Percentiles rank a stretch among this genome's conserved stretches.
These are phyloP conservation scores for Grallaria varia DNA, from an alignment of 2,113 vertebrate genomes.

Conservation along the genomic window DNA sequence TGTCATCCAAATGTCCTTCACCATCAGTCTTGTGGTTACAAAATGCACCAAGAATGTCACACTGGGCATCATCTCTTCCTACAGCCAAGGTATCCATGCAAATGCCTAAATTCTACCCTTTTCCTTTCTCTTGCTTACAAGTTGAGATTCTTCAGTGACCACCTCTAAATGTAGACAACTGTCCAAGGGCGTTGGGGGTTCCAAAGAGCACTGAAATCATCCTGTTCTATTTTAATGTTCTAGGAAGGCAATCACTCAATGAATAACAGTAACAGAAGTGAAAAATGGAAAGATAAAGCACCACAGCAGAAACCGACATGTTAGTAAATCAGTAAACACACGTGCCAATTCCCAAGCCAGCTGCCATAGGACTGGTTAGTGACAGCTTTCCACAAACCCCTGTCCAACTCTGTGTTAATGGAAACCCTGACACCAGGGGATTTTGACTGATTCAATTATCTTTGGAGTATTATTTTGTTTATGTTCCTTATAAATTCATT, in stretches of 20 bases:
- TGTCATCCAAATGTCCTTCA: not conserved
- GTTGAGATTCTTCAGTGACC: not conserved
- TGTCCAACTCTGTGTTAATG: not conserved
- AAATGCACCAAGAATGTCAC: not conserved
- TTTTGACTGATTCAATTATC: not conserved
- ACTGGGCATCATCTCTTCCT: not conserved
- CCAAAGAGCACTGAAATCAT: not conserved
- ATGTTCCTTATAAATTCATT: not conserved
- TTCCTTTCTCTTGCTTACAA: not conserved
- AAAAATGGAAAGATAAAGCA: not conserved
- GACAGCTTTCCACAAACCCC: not conserved
- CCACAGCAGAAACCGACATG: not conserved
- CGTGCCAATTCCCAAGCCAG: not conserved
- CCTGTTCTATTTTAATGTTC: not conserved
- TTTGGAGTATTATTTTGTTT: not conserved
- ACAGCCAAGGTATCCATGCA: not conserved
- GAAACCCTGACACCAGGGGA: not conserved
- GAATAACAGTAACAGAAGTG: not conserved
- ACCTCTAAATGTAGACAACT: fast-evolving
- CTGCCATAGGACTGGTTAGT: not conserved
- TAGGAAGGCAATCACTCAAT: not conserved
- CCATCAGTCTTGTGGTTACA: not conserved
- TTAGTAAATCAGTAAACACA: not conserved
- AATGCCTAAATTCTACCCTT: not conserved
- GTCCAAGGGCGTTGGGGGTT: not conserved